Percentiles rank a stretch among this genome's conserved stretches.
Conservation (phyloP, 2,888 invertebrate genomes). For the Baronia brevicornis region DNA sequence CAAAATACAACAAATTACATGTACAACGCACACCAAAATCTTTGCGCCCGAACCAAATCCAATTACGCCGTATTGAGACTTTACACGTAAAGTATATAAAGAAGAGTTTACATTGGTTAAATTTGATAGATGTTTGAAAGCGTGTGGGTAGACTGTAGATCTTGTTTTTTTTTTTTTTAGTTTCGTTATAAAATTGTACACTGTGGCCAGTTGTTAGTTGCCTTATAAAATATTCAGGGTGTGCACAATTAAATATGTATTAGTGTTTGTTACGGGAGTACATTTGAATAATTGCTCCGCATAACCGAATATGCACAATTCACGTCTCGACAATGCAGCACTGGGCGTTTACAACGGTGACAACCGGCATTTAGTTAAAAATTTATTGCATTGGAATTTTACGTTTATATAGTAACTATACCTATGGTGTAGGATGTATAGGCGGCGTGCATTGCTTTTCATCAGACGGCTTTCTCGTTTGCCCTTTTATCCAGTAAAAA, state of each 20-base stretch:
- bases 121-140: conserved; percentile 6
- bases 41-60: background rate
- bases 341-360: conserved; percentile 13
- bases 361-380: conserved; percentile 7
- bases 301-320: conserved; percentile 32
- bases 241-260: conserved; percentile 66
- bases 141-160: conserved; percentile 3
- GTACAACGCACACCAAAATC: conserved; percentile 12
- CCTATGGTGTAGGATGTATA: no score
- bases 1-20: conserved; percentile 64
- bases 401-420: no score
- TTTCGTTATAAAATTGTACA: conserved; percentile 21
- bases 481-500: no score
- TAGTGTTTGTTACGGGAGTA: conserved; percentile 45
- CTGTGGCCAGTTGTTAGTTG: conserved; percentile 37
- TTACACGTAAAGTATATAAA: conserved; percentile 1
- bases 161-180: conserved; percentile 13
- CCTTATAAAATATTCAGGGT: conserved; percentile 45
- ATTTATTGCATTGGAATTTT: conserved; percentile 8
- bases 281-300: conserved; percentile 53
- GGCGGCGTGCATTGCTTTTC: background rate
- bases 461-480: no score
- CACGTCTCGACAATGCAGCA: conserved; percentile 23
- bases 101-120: conserved; percentile 1
- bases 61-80: conserved; percentile 8